Evolutionary conservation across 2,888 invertebrate genomes (phyloP), one percentile per base, ranked within the genome.

Genomic region (Drosophila meridiana): DNA sequence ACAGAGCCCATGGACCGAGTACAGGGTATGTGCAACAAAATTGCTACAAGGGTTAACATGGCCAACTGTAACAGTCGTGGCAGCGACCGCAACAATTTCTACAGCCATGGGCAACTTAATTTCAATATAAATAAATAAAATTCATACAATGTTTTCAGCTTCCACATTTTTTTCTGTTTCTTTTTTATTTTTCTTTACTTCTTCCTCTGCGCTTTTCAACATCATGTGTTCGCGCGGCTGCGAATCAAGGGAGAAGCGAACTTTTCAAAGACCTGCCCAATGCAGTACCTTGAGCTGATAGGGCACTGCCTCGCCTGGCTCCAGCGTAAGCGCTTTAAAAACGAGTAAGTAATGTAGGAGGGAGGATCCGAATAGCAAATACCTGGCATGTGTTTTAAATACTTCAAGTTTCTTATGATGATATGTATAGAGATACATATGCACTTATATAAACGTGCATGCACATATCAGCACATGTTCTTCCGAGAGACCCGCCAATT

Each of bases 41-140:
- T 60, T 71, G 67, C 63, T 82, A 61, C 83, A 89, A 80, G 90
- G 88, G 80, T 80, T 84, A 83, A 78, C 82, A 78, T 73, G 71
- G 81, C 50, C 70, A 63, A 57, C 42, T 65, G 67, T 28, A 14
- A 9, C 40, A 26, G 55, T 58, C 47, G 57, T 66, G 69, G 57
- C 71, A 70, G 75, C 76, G 70, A 81, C 86, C 86, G 89, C 89
- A 90, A 87, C 89, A 90, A 88, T 87, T 87, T 87, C 86, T 72
- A 80, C 76, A 80, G 74, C 69, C 71, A 76, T 77, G 80, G 74
- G 89, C 89, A 87, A 90, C 87, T 87, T 89, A 82, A 87, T 87
- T 87, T 87, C 89, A 88, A 86, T 80, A 90, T 83, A 87, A 89
- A 87, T 90, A 87, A 90, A 87, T 87, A 81, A 86, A 78, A 71